A percentile compares a stretch with the other conserved stretches of the same genome.
Evolutionary conservation across 2,888 invertebrate genomes (phyloP).

Genomic region (Caenorhabditis sp.): DNA sequence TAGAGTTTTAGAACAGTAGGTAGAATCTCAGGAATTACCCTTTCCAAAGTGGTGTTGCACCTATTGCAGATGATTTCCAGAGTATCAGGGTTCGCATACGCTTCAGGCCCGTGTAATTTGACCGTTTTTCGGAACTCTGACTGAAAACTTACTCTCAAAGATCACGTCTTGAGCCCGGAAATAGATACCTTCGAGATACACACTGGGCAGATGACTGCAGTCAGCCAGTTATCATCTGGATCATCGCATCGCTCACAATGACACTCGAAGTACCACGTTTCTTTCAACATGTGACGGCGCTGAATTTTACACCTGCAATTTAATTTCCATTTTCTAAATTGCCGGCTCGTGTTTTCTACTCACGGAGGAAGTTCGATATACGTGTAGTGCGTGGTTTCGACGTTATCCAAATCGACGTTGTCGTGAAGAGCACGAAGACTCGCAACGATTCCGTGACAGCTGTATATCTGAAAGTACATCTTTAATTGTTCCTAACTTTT

Average conservation of each 20-base stretch:
- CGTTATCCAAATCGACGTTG: conserved; percentile 72
- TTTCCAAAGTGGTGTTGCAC: conserved; percentile 33
- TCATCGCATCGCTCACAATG: conserved; percentile 77
- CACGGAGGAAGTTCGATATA: conserved; percentile 77
- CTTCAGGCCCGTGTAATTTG: conserved; percentile 52
- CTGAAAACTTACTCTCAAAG: conserved; percentile 10
- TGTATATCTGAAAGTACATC: conserved; percentile 72
- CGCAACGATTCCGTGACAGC: conserved; percentile 74
- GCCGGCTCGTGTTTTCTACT: no score
- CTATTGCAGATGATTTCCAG: conserved; percentile 51
- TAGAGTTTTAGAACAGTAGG: neutral
- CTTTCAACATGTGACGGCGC: conserved; percentile 72
- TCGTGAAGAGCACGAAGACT: conserved; percentile 71
- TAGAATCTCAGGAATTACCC: conserved; percentile 6
- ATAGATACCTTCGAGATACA: conserved; percentile 61
- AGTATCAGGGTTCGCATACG: conserved; percentile 43
- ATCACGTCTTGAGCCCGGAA: neutral
- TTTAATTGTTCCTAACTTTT: no score
- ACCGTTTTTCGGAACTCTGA: conserved; percentile 41
- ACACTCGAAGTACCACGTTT: conserved; percentile 79
- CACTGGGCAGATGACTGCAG: conserved; percentile 72
- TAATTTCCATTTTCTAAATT: no score
- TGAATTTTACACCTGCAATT: conserved; percentile 66
- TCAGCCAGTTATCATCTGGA: conserved; percentile 73
- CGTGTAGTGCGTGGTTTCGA: conserved; percentile 74